These are phyloP conservation scores for Neodon shergylaensis DNA, from an alignment of 2,113 vertebrate species.

Conservation along the genomic window DNA sequence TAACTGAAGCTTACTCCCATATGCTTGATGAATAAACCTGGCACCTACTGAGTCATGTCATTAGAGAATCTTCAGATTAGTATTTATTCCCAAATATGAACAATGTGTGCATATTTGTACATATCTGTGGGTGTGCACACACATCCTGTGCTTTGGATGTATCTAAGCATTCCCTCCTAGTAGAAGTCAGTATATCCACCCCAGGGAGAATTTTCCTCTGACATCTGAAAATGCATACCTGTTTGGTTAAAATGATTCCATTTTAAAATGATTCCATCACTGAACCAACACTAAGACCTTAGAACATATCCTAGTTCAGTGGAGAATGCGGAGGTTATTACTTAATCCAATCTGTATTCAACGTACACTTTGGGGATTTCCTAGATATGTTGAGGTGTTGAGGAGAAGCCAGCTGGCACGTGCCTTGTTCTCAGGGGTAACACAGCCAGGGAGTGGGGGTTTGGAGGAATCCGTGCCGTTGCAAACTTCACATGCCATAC, in stretches of 20 bases:
- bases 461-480: slow-evolving; percentile 9
- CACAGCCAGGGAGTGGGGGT: background rate
- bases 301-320: slow-evolving; percentile 57
- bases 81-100: slow-evolving; percentile 76
- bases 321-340: slow-evolving; percentile 72
- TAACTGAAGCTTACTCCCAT: slow-evolving; percentile 63
- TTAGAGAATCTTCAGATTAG: slow-evolving; percentile 78
- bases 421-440: background rate
- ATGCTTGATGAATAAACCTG: slow-evolving; percentile 53
- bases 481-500: slow-evolving; percentile 48
- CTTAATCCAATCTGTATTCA: slow-evolving; percentile 66
- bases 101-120: slow-evolving; percentile 17
- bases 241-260: slow-evolving; percentile 74
- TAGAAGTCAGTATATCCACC: slow-evolving; percentile 64
- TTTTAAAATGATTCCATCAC: slow-evolving; percentile 55
- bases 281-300: slow-evolving; percentile 77
- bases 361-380: slow-evolving; percentile 53
- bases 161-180: slow-evolving; percentile 70
- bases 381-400: background rate
- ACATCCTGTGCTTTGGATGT: slow-evolving; percentile 64
- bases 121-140: slow-evolving; percentile 23
- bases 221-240: slow-evolving; percentile 77
- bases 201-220: slow-evolving; percentile 67
- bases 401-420: background rate
- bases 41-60: slow-evolving; percentile 70